A percentile compares a stretch with the other conserved stretches of the same genome.
phyloP scores from a whole-genome alignment of 2,797 vertebrate species.

The Enteromius argenteus region DNA sequence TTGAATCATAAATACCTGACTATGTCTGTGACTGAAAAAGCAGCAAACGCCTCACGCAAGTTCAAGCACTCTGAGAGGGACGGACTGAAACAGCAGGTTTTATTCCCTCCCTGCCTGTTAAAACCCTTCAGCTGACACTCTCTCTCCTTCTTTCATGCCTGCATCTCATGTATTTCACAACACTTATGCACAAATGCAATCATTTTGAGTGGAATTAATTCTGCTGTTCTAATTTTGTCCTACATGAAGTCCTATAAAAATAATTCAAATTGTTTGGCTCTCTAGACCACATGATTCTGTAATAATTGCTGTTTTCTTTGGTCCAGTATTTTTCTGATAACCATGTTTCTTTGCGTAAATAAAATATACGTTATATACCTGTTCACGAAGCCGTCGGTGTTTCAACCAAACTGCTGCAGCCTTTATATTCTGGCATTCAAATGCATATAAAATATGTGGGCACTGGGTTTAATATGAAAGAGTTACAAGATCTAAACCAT shows the following conservation, averaged over 20 bases:
- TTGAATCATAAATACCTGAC: neutral
- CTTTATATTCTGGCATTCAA: neutral
- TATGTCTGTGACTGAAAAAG: neutral
- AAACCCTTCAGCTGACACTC: conserved; percentile 56
- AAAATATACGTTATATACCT: neutral
- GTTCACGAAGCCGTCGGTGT: neutral
- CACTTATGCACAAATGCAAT: conserved; percentile 1
- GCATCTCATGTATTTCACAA: conserved; percentile 59
- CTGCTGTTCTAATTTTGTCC: neutral
- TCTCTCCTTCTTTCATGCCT: conserved; percentile 58
- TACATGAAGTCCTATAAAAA: neutral
- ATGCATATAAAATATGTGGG: neutral
- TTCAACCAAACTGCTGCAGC: neutral
- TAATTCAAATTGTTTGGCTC: neutral
- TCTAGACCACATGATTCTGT: neutral
- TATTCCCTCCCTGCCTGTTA: conserved; percentile 50
- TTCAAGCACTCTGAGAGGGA: conserved; percentile 17
- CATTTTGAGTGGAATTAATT: neutral
- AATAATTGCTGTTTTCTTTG: neutral
- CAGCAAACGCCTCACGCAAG: neutral
- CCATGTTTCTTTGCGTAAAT: neutral
- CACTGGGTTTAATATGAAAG: neutral
- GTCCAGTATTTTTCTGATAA: neutral
- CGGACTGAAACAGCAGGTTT: conserved; percentile 17
- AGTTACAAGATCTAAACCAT: conserved; percentile 20